Conservation (phyloP, 2,113 vertebrate genomes). For the Piaya cayana region DNA sequence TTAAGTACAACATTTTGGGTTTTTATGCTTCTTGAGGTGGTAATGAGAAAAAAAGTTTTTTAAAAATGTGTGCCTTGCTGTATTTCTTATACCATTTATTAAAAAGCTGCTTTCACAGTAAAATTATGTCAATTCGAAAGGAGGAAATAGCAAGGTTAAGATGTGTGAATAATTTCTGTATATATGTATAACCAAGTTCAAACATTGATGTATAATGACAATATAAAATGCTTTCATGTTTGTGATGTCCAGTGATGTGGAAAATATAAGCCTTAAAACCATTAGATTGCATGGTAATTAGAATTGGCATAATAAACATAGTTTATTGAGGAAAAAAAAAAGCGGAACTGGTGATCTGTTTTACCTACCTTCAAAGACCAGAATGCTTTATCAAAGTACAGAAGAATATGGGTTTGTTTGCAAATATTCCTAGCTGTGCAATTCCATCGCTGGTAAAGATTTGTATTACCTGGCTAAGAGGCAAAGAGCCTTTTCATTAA, state of each 20-base stretch:
- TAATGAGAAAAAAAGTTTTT: constrained; percentile 78
- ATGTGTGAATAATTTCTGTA: constrained; percentile 89
- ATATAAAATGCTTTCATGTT: constrained; percentile 89
- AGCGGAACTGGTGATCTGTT: constrained; percentile 76
- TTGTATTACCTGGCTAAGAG: constrained; percentile 5
- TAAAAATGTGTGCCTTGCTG: constrained; percentile 96
- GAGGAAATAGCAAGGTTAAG: constrained; percentile 83
- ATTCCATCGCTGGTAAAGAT: constrained; percentile 6
- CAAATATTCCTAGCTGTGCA: not conserved
- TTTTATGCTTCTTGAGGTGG: constrained; percentile 83
- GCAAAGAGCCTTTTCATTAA: not conserved
- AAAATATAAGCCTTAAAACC: constrained; percentile 90
- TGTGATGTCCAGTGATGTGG: constrained; percentile 90
- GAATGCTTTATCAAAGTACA: constrained; percentile 27
- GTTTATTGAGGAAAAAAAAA: constrained; percentile 82
- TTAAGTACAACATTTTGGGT: constrained; percentile 76
- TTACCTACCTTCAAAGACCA: constrained; percentile 70
- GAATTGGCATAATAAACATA: constrained; percentile 90
- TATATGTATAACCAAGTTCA: constrained; percentile 88
- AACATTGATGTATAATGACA: constrained; percentile 87
- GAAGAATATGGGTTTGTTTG: not conserved
- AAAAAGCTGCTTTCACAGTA: constrained; percentile 85
- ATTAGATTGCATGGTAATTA: constrained; percentile 95
- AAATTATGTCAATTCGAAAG: constrained; percentile 79
- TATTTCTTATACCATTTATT: constrained; percentile 90